Evolutionary conservation across 37 sponge, comb jelly and placozoan species (phyloP).

Genomic region (Theonella swinhoei): DNA sequence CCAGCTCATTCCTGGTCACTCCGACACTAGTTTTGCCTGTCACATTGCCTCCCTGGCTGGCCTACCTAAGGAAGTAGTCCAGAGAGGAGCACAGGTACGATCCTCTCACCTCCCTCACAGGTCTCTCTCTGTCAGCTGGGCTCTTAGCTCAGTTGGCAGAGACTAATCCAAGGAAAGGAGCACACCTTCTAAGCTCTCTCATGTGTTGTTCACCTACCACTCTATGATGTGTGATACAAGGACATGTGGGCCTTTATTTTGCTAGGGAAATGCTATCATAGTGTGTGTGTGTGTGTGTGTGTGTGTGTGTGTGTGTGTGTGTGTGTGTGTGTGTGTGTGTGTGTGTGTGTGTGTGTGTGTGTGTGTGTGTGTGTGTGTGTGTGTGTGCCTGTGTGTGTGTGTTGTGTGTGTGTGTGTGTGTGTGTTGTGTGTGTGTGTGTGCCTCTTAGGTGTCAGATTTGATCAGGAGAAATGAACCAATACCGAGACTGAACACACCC

Average conservation of each 20-base stretch:
- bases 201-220: background rate
- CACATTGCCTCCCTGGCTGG: conserved; percentile 88
- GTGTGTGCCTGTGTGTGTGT: too few species aligned
- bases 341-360: conserved; percentile 4
- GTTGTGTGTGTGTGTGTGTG: too few species aligned
- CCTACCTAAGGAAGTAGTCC: conserved; percentile 58
- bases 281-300: too few species aligned
- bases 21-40: conserved; percentile 80
- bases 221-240: background rate
- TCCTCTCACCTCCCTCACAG: background rate
- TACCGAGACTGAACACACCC: conserved; percentile 18
- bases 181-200: background rate
- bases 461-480: conserved; percentile 57
- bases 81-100: conserved; percentile 56
- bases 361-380: background rate
- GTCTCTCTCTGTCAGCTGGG: too few species aligned
- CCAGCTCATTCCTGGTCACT: conserved; percentile 78
- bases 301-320: too few species aligned
- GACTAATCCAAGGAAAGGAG: background rate
- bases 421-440: conserved; percentile 2
- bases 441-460: conserved; percentile 67
- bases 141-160: too few species aligned
- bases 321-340: too few species aligned
- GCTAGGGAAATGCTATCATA: too few species aligned
- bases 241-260: too few species aligned